phyloP scores from a whole-genome alignment of 2,888 invertebrate species.

The Chrysolina haemoptera region DNA sequence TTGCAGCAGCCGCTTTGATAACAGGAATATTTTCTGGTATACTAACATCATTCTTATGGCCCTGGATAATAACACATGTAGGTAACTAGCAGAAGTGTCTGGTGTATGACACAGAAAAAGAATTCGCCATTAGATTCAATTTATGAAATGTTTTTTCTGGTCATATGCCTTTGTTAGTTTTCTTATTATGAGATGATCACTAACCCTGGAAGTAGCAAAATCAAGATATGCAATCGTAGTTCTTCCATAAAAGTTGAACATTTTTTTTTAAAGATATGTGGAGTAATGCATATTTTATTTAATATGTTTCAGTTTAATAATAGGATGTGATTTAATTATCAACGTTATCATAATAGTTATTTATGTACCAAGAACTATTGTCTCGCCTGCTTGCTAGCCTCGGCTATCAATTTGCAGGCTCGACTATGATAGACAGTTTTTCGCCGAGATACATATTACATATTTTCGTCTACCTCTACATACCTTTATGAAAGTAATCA shows the following conservation, averaged over 20 bases:
- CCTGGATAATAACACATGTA: slow-evolving; percentile 73
- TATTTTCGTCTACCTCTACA: too few relatives aligned
- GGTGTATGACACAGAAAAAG: slow-evolving; percentile 68
- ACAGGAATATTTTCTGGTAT: slow-evolving; percentile 92
- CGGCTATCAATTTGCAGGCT: too few relatives aligned
- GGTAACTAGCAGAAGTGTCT: slow-evolving; percentile 69
- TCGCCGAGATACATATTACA: too few relatives aligned
- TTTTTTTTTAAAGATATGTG: slow-evolving; percentile 8
- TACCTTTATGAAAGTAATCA: too few relatives aligned
- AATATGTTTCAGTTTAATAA: neutral
- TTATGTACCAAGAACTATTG: too few relatives aligned
- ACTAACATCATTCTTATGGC: slow-evolving; percentile 80
- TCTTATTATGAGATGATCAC: slow-evolving; percentile 7
- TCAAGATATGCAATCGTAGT: slow-evolving; percentile 53
- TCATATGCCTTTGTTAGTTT: slow-evolving; percentile 56
- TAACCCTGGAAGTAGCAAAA: slow-evolving; percentile 5
- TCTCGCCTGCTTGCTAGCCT: too few relatives aligned
- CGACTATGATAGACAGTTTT: too few relatives aligned
- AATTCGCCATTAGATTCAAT: slow-evolving; percentile 62
- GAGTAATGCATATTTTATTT: neutral
- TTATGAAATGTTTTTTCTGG: slow-evolving; percentile 53
- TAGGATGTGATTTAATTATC: neutral
- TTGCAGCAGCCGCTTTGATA: slow-evolving; percentile 92
- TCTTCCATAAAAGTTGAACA: slow-evolving; percentile 53
- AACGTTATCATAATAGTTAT: neutral